Base-by-base conservation (phyloP, 2,797 vertebrate genomes). In the Huso huso region DNA sequence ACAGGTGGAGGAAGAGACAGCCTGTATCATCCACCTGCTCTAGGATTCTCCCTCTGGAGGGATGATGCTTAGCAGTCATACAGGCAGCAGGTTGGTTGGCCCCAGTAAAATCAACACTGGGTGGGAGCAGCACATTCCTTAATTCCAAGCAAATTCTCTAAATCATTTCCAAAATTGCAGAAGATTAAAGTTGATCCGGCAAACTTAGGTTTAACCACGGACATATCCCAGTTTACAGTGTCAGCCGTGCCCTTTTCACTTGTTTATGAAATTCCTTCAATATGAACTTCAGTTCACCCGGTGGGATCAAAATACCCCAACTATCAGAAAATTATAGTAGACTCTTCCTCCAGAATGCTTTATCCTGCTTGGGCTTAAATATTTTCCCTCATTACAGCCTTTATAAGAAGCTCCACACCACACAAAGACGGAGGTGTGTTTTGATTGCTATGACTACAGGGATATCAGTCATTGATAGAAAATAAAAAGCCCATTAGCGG, bases 221-320 rank as follows among this genome's bases (percentile, higher is more conserved):
- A 73, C 66, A 69, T 66, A 73, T 72, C 65, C 71, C 68, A 71
- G 67, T 51, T 65, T 8, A 50, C 51, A 51, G 55, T 57, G 68
- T 48, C 60, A 61, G 12, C 67, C 51, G 58, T 61, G 48, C 55
- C 53, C 62, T 58, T 13, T 58, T 6, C 2, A 15, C 2, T 58
- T 10, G 55, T 58, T 58, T 58, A 58, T n/a, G 6, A 10, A 11
- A n/a, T n/a, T 13, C 55, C 13, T 11, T 13, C 12, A 58, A 58
- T 58, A n/a, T 58, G 12, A 58, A 58, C 55, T 58, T 58, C 9
- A 11, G 1, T 58, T 58, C 11, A 12, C 11, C 55, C 6, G 13
- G 15, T 6, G 9, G 9, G 55, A 58, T n/a, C 13, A 58, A 58
- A 58, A n/a, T 37, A 58, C 12, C 12, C 55, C 55, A 58, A 58